Base-by-base conservation (phyloP, 1,140 invertebrate genomes). In the Metaphire vulgaris region DNA sequence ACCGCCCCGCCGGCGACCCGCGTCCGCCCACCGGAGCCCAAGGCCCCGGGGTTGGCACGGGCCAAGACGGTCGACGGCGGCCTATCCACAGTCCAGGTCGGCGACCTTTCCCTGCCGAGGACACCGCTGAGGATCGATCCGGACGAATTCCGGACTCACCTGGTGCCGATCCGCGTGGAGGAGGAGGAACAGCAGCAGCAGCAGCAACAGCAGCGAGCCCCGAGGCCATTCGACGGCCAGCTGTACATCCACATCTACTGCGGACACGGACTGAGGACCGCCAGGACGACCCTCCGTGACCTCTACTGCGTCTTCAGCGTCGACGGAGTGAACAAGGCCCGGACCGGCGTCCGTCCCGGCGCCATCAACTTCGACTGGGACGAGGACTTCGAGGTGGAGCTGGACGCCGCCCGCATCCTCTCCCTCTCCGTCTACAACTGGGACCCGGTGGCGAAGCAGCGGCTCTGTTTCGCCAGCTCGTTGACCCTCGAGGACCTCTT, bases 341-440 rank as follows among this genome's bases (percentile, higher is more conserved):
- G 97, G 32, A 99, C 97, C 1, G 96, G 98, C 75, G 95, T 97
- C n/a, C 90, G 96, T 68, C 97, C 94, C 14, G 96, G 96, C 30
- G 96, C 98, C 84, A 89, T 97, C 16, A 94, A 96, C 83, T 99
- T 99, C 85, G 96, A 98, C 86, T 99, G 97, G 97, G 95, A 98
- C 82, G 97, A 99, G 87, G 95, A 94, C 31, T 99, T 99, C 82
- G 97, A 99, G 85, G 88, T 99, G 77, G 97, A 99, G 83, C 87
- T 99, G 65, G 93, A 97, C 31, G 92, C 92, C 79, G 97, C 97
- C 81, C 91, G 92, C 79, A 93, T 98, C 85, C 88, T 99, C 64
- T 95, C 98, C 81, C 92, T 99, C 79, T 89, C 99, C 69, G 94
- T 99, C 21, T 99, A 99, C 86, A 97, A 95, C 0, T 99, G 96